Evolutionary conservation across 2,113 vertebrate genomes (phyloP).

Genomic region (Microtus montanus): DNA sequence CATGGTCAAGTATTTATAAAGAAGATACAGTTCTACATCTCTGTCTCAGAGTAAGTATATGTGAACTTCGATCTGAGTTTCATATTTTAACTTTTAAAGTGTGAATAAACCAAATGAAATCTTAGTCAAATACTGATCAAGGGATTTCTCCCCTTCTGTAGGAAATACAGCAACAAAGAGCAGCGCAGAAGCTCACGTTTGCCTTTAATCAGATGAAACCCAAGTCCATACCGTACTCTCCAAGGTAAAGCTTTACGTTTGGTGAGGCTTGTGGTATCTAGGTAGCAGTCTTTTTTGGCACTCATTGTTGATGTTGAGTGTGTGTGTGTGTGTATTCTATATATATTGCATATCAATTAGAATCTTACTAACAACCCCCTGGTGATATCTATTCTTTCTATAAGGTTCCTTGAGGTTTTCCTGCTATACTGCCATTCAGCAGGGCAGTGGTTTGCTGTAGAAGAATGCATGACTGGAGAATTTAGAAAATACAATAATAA

Average conservation of each 20-base stretch:
- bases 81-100: conserved; percentile 16
- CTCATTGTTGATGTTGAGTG: conserved; percentile 47
- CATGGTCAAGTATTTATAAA: conserved; percentile 98
- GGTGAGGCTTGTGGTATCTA: conserved; percentile 13
- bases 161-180: conserved; percentile 99
- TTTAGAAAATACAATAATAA: conserved; percentile 99
- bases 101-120: conserved; percentile 19
- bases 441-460: conserved; percentile 98
- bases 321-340: neutral
- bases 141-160: conserved; percentile 65
- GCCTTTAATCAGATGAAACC: conserved; percentile 99
- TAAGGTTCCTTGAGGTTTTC: conserved; percentile 97
- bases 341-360: conserved; percentile 21
- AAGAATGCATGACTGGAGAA: conserved; percentile 98
- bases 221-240: conserved; percentile 98
- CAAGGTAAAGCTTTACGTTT: conserved; percentile 86
- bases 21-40: conserved; percentile 98
- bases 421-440: conserved; percentile 98
- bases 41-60: conserved; percentile 94
- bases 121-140: conserved; percentile 52
- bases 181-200: conserved; percentile 98
- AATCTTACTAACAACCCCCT: conserved; percentile 29
- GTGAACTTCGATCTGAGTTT: conserved; percentile 19
- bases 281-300: neutral
- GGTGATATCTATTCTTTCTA: conserved; percentile 62